phyloP scores from a whole-genome alignment of 1,140 invertebrate species.

The Condylostylus longicornis region DNA sequence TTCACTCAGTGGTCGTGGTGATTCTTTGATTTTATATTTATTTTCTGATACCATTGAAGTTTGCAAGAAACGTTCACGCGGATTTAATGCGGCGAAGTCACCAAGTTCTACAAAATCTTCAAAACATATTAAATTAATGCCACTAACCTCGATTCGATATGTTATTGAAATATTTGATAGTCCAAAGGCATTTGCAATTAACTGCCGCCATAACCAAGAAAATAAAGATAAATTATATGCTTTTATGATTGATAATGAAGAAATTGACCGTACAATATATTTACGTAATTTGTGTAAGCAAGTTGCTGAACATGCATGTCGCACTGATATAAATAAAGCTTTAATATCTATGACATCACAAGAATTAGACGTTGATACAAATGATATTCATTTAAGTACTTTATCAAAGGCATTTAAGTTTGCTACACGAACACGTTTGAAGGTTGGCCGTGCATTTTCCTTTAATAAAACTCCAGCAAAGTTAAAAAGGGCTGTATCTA shows the following conservation, averaged over 20 bases:
- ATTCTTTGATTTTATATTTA: constrained; percentile 75
- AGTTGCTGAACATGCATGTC: constrained; percentile 74
- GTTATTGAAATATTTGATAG: constrained; percentile 76
- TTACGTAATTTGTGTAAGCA: constrained; percentile 68
- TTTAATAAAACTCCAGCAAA: constrained; percentile 90
- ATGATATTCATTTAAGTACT: constrained; percentile 65
- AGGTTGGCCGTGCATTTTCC: constrained; percentile 81
- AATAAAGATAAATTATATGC: constrained; percentile 76
- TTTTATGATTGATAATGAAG: constrained; percentile 68
- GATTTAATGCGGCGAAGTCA: constrained; percentile 51
- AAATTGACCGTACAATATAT: constrained; percentile 63
- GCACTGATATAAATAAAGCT: constrained; percentile 49
- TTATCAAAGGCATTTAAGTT: constrained; percentile 76
- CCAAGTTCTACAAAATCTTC: constrained; percentile 62
- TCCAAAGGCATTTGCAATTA: constrained; percentile 75
- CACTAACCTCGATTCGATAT: constrained; percentile 71
- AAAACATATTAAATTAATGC: constrained; percentile 81
- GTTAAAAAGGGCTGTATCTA: constrained; percentile 81
- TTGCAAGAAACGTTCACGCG: constrained; percentile 71
- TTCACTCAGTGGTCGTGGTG: constrained; percentile 67
- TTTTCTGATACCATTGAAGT: constrained; percentile 91
- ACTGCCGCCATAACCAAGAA: constrained; percentile 67
- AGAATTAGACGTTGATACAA: constrained; percentile 69
- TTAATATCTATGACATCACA: constrained; percentile 49
- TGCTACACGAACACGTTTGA: constrained; percentile 65